A percentile compares a stretch with the other conserved stretches of the same genome.
Conservation (phyloP, 2,113 vertebrate genomes). For the Aptenodytes forsteri region DNA sequence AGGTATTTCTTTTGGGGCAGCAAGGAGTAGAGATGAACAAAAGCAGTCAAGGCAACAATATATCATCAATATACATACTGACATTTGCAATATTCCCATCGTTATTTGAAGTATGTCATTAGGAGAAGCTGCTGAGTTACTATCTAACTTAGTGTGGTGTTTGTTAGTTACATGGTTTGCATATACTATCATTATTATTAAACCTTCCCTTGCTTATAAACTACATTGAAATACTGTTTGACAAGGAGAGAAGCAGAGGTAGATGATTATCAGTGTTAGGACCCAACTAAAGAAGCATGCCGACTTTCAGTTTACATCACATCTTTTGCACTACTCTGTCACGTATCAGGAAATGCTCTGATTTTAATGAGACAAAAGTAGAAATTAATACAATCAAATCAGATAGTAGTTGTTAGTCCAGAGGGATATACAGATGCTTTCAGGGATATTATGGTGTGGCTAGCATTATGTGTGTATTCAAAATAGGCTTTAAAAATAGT, state of each 20-base stretch:
- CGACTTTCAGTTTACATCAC: not conserved
- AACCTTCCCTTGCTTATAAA: not conserved
- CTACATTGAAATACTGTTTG: not conserved
- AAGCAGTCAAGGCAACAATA: not conserved
- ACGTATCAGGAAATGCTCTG: not conserved
- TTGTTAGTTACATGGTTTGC: not conserved
- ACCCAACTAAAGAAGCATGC: not conserved
- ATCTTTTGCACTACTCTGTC: not conserved
- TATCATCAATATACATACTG: not conserved
- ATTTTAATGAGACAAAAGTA: not conserved
- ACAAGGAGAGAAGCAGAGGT: not conserved
- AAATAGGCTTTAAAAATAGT: not conserved
- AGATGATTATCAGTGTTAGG: not conserved
- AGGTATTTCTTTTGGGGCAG: not conserved
- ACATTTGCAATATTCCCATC: not conserved
- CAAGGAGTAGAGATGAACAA: not conserved
- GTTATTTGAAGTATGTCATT: not conserved
- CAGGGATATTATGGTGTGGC: not conserved
- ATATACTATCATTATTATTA: not conserved
- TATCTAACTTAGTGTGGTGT: not conserved
- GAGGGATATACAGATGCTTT: not conserved
- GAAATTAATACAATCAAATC: not conserved
- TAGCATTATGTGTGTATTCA: not conserved
- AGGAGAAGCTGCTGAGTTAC: not conserved
- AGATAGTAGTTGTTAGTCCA: not conserved